Conservation (phyloP, 2,797 vertebrate species). For the Limosa lapponica region DNA sequence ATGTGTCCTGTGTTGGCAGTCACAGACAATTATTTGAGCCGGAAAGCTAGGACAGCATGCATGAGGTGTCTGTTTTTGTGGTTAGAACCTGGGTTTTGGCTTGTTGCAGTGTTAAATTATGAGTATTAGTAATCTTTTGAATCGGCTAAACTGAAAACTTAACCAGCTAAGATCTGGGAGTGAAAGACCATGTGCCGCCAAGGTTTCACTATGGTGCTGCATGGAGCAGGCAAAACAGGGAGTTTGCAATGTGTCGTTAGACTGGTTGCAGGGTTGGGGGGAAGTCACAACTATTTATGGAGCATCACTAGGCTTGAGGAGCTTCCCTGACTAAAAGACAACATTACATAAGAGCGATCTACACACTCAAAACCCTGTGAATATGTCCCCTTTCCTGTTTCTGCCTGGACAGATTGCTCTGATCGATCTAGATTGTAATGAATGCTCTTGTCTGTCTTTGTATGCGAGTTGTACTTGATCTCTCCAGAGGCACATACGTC, state of each 20-base stretch:
- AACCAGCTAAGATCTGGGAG: neutral
- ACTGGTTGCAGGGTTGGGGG: neutral
- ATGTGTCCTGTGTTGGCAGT: constrained; percentile 28
- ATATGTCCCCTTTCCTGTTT: neutral
- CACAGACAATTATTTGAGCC: constrained; percentile 14
- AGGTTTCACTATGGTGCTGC: neutral
- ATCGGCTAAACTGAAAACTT: neutral
- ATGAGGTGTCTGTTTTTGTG: constrained; percentile 49
- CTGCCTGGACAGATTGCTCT: neutral
- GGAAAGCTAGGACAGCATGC: neutral
- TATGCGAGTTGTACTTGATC: neutral
- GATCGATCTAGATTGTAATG: neutral
- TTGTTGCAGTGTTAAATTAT: neutral
- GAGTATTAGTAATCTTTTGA: neutral
- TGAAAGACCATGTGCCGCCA: neutral
- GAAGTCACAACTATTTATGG: neutral
- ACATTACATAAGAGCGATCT: neutral
- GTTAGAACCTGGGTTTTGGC: constrained; percentile 36
- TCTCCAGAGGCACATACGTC: neutral
- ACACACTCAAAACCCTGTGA: neutral
- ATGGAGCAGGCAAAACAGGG: neutral
- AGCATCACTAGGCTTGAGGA: neutral
- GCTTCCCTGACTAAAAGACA: neutral
- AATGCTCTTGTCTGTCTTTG: neutral
- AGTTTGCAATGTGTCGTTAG: neutral